phyloP scores from a whole-genome alignment of 2,888 invertebrate genomes.

The Apotomis turbidana region DNA sequence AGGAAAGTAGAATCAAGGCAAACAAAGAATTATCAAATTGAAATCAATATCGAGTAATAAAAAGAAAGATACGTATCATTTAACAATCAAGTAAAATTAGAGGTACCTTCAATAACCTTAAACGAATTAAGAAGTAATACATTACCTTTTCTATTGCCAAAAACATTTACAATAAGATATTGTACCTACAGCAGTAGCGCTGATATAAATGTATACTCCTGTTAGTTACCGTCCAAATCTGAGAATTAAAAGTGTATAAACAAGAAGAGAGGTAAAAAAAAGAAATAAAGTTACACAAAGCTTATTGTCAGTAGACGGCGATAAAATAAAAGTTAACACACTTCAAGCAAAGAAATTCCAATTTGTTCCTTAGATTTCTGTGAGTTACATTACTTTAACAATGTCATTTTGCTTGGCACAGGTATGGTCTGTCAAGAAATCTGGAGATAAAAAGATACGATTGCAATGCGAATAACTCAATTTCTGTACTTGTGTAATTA shows the following conservation, averaged over 20 bases:
- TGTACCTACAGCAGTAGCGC: neutral
- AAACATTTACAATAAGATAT: constrained; percentile 1
- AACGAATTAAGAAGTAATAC: neutral
- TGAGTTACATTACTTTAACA: neutral
- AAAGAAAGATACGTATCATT: no score
- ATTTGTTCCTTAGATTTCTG: neutral
- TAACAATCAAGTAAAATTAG: neutral
- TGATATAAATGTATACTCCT: neutral
- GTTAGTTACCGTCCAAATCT: neutral
- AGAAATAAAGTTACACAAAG: neutral
- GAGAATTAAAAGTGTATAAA: neutral
- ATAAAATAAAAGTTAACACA: constrained; percentile 2
- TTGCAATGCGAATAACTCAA: neutral
- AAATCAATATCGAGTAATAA: neutral
- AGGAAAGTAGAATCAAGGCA: no score
- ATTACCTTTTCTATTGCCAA: neutral
- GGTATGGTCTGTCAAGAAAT: constrained; percentile 2
- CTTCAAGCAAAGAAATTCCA: constrained; percentile 6
- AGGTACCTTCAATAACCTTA: neutral
- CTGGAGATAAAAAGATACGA: neutral
- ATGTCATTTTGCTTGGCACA: constrained; percentile 8
- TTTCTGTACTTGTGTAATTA: constrained; percentile 7
- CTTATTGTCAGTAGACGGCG: neutral
- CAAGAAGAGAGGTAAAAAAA: neutral
- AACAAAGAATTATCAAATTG: neutral